Evolutionary conservation across 1,140 invertebrate species (phyloP).

Genomic region (Drosophila tropicalis): DNA sequence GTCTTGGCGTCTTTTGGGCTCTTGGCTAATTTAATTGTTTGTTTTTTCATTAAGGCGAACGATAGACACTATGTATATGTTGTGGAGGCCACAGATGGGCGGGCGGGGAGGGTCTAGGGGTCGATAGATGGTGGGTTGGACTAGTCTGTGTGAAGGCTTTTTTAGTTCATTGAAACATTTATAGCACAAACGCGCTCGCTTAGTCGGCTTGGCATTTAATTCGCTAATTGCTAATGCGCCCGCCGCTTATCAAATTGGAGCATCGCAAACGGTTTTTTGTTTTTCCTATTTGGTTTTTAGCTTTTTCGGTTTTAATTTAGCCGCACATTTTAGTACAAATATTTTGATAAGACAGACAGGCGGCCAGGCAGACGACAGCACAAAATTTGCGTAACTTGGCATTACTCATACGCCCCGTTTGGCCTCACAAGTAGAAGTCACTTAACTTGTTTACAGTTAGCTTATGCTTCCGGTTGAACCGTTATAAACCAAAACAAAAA

Average conservation of each 20-base stretch:
- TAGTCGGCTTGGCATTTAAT: slow-evolving; percentile 64
- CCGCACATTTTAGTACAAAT: slow-evolving; percentile 75
- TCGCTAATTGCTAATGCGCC: slow-evolving; percentile 77
- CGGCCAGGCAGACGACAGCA: slow-evolving; percentile 18
- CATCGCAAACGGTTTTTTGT: slow-evolving; percentile 61
- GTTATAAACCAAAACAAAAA: background rate
- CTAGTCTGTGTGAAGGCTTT: slow-evolving; percentile 45
- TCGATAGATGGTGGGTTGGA: background rate
- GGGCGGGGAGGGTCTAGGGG: background rate
- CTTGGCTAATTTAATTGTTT: slow-evolving; percentile 81
- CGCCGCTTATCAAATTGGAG: slow-evolving; percentile 78
- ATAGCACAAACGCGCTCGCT: slow-evolving; percentile 58
- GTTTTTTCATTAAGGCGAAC: slow-evolving; percentile 67
- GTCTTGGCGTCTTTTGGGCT: slow-evolving; percentile 50
- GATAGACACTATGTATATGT: slow-evolving; percentile 27
- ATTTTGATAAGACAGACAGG: slow-evolving; percentile 64
- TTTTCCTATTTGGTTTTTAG: slow-evolving; percentile 32
- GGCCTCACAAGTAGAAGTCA: slow-evolving; percentile 5
- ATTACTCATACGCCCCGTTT: slow-evolving; percentile 70
- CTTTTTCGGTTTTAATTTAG: slow-evolving; percentile 63
- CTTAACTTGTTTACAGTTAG: slow-evolving; percentile 50
- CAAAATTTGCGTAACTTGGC: slow-evolving; percentile 58
- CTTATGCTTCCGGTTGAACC: slow-evolving; percentile 61
- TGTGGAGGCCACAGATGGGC: slow-evolving; percentile 15
- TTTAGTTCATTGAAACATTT: slow-evolving; percentile 79